These are phyloP conservation scores for Rhinophrynus dorsalis DNA, from an alignment of 2,797 vertebrate genomes.

Conservation along the genomic window DNA sequence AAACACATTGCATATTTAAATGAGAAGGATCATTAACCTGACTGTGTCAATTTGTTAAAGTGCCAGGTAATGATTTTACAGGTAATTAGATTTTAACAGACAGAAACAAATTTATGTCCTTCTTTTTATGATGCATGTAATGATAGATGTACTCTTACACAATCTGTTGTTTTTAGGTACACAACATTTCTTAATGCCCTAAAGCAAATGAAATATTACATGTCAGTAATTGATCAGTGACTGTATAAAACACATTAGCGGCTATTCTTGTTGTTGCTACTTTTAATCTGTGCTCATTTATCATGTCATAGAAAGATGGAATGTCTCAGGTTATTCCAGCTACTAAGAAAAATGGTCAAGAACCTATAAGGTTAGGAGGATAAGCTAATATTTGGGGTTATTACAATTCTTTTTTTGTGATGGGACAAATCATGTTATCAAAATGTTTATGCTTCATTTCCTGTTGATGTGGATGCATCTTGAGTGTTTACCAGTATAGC, in stretches of 20 bases:
- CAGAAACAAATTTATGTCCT: conserved; percentile 66
- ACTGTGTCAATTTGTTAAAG: conserved; percentile 68
- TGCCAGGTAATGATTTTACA: conserved; percentile 73
- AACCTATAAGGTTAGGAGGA: conserved; percentile 61
- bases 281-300: conserved; percentile 65
- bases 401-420: conserved; percentile 54
- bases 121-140: conserved; percentile 64
- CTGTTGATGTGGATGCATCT: not conserved
- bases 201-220: conserved; percentile 70
- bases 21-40: conserved; percentile 63
- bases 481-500: not conserved
- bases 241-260: conserved; percentile 72
- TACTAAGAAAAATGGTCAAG: conserved; percentile 55
- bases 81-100: conserved; percentile 72
- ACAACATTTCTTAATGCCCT: conserved; percentile 64
- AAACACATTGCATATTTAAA: conserved; percentile 57
- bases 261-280: conserved; percentile 64
- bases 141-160: conserved; percentile 60
- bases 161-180: conserved; percentile 66
- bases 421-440: not conserved
- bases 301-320: conserved; percentile 64
- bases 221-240: conserved; percentile 67
- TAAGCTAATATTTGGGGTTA: conserved; percentile 59
- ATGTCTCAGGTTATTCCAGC: conserved; percentile 58
- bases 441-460: conserved; percentile 19